Conservation (phyloP, 2,888 invertebrate species). For the Ornithoptera priamus region DNA sequence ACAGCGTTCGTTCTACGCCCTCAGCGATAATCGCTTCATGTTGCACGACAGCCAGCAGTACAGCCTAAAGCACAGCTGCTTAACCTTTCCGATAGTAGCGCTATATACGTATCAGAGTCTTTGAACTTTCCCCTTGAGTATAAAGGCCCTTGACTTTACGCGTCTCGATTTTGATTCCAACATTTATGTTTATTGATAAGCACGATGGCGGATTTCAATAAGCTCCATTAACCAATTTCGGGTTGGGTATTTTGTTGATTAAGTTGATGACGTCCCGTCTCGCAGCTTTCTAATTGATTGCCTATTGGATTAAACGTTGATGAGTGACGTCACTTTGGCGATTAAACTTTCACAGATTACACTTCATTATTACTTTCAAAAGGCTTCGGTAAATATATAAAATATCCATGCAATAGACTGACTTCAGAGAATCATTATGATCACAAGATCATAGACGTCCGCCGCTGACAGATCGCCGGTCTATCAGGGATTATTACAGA, state of each 20-base stretch:
- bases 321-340: slow-evolving; percentile 32
- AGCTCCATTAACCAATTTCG: slow-evolving; percentile 75
- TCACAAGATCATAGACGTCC: no score
- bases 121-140: slow-evolving; percentile 66
- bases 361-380: background rate
- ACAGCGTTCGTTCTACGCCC: slow-evolving; percentile 56
- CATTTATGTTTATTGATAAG: slow-evolving; percentile 77
- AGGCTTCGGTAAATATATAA: background rate
- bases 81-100: slow-evolving; percentile 48
- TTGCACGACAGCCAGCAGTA: slow-evolving; percentile 48
- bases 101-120: slow-evolving; percentile 61
- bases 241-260: slow-evolving; percentile 57
- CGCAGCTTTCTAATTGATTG: slow-evolving; percentile 57
- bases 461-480: no score
- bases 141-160: slow-evolving; percentile 57
- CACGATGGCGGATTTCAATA: slow-evolving; percentile 65
- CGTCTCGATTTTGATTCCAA: slow-evolving; percentile 63
- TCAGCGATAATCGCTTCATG: slow-evolving; percentile 69
- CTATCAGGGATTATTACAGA: no score
- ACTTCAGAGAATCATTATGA: background rate
- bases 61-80: slow-evolving; percentile 37
- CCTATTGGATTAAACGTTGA: slow-evolving; percentile 45
- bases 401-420: background rate
- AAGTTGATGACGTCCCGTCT: slow-evolving; percentile 57
- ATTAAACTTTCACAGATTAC: slow-evolving; percentile 3